Evolutionary conservation across 2,113 vertebrate genomes (phyloP).

Genomic region (Muntiacus reevesi): DNA sequence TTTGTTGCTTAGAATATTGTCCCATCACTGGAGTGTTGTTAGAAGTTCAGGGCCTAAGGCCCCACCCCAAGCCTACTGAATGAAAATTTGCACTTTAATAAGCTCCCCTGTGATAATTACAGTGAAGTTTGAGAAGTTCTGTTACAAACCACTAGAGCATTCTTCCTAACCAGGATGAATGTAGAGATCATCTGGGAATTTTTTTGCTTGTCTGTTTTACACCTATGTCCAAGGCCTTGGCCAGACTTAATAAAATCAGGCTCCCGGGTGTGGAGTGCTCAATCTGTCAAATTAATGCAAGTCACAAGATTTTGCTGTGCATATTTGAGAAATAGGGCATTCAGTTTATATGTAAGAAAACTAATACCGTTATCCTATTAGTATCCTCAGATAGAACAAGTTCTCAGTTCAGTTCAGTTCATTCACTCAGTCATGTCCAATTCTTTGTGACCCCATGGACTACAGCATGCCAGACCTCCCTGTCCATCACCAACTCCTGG

Average conservation of each 20-base stretch:
- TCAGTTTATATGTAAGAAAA: neutral
- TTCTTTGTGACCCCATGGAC: neutral
- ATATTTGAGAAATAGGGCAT: neutral
- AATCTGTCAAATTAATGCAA: neutral
- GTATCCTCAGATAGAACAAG: neutral
- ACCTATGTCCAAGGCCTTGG: neutral
- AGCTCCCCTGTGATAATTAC: neutral
- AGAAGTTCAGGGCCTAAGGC: neutral
- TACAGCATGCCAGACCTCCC: rapidly evolving
- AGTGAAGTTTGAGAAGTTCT: neutral
- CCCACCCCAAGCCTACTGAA: neutral
- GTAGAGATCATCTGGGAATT: neutral
- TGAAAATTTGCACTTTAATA: neutral
- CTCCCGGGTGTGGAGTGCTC: neutral
- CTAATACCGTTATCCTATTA: neutral
- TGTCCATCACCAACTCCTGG: neutral
- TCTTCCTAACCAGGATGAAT: neutral
- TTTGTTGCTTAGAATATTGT: neutral
- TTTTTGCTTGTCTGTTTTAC: neutral
- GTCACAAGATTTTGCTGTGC: neutral
- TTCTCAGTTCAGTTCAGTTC: neutral
- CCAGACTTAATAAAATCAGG: neutral
- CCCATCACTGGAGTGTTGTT: neutral
- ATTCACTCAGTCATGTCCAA: neutral
- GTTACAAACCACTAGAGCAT: neutral